Evolutionary conservation across 2,888 invertebrate genomes (phyloP), one percentile per base, ranked within the genome.

Genomic region (Melieria omissa): DNA sequence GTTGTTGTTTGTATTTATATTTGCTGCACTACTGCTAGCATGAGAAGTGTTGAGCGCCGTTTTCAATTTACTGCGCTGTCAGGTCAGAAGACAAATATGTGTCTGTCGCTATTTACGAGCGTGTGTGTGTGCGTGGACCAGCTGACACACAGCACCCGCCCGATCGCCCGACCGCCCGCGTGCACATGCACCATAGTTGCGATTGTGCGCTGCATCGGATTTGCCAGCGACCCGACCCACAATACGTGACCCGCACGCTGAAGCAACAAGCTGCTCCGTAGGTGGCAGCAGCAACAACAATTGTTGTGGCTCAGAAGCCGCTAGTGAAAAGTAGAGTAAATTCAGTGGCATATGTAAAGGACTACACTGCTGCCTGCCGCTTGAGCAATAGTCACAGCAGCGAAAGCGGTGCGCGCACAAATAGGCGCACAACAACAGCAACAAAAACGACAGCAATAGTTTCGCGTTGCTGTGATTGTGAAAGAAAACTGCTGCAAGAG

Each of bases 31-130:
- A 16, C 16, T 16, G 29, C 29, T 29, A 29, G 29, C 29, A 29
- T 29, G 41, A 58, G 29, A 41, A 29, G 58, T 64, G 70, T 69
- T 71, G 72, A 55, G 72, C 77, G 80, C 79, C 79, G 74, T 80
- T 79, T 81, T 80, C 80, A 81, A 80, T 81, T 81, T 80, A 81
- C 80, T 77, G 80, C 72, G 80, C 78, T 80, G 80, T 81, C 80
- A 81, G 75, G 75, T 78, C 79, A 77, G 75, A 80, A 80, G 81
- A 80, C 78, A 77, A 79, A 81, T 81, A 79, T 75, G 64, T 68
- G 68, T 68, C 69, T 44, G 46, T 60, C 45, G n/a, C 41, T 9
- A 65, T 52, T 29, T 29, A 65, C 14, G 49, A 29, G 52, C 12
- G 29, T 46, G 41, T 47, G 29, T 46, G 41, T 47, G 52, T 9